Percentiles rank a stretch among this genome's conserved stretches.
These are phyloP conservation scores for Diabrotica undecimpunctata DNA, from an alignment of 1,140 invertebrate species.

Conservation along the genomic window DNA sequence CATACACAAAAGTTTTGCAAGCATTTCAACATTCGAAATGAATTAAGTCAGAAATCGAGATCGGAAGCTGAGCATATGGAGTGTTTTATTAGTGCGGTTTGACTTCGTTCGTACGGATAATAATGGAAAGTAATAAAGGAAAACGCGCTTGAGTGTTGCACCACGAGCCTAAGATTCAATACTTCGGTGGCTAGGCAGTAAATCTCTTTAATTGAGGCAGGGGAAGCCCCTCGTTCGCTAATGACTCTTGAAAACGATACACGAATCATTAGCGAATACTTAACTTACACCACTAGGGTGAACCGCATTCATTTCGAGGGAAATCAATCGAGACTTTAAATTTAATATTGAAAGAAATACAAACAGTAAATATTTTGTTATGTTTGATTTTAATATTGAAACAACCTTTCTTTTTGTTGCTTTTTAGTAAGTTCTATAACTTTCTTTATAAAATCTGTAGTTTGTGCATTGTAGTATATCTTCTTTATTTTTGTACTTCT, in stretches of 20 bases:
- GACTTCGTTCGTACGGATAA: not conserved
- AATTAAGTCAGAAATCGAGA: not conserved
- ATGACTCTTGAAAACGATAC: constrained; percentile 35
- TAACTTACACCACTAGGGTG: constrained; percentile 6
- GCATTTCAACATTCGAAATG: not conserved
- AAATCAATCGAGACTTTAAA: too few relatives aligned
- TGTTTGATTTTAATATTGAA: too few relatives aligned
- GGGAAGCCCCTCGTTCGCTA: constrained; percentile 27
- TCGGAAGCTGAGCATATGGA: constrained; percentile 1
- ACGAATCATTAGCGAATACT: constrained; percentile 24
- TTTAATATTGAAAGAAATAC: too few relatives aligned
- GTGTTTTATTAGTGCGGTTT: constrained; percentile 11
- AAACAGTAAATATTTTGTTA: too few relatives aligned
- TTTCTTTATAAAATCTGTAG: too few relatives aligned
- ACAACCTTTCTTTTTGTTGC: too few relatives aligned
- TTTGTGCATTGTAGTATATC: too few relatives aligned
- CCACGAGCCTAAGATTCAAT: constrained; percentile 11
- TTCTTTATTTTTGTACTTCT: too few relatives aligned
- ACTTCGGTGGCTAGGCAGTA: constrained; percentile 8
- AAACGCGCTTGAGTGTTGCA: constrained; percentile 15
- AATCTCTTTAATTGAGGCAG: constrained; percentile 30
- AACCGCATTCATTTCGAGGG: not conserved
- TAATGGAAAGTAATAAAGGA: constrained; percentile 8
- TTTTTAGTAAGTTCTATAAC: too few relatives aligned
- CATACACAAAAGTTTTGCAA: not conserved